phyloP scores from a whole-genome alignment of 2,797 vertebrate species.

The Pseudochirops cupreus region DNA sequence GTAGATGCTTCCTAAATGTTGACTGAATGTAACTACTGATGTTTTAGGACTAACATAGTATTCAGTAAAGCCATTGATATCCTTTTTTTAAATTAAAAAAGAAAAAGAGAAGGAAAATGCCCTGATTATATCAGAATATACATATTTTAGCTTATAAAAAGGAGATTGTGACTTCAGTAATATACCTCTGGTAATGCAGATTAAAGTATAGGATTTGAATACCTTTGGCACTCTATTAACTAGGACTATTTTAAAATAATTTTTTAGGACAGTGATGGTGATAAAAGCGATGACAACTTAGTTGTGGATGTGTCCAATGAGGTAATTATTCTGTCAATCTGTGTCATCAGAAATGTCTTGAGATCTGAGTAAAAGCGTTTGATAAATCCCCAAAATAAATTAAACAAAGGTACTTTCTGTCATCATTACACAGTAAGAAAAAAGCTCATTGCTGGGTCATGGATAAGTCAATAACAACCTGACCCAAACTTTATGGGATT shows the following conservation, averaged over 20 bases:
- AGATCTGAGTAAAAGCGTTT: neutral
- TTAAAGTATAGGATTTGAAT: neutral
- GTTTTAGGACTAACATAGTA: neutral
- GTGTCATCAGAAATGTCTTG: constrained; percentile 41
- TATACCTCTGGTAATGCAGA: neutral
- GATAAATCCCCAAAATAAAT: neutral
- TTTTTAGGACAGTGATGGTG: constrained; percentile 91
- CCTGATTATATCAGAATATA: neutral
- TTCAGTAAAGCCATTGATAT: neutral
- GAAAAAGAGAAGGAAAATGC: neutral
- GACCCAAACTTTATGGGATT: neutral
- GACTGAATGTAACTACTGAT: neutral
- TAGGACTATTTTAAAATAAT: constrained; percentile 71
- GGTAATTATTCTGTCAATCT: constrained; percentile 81
- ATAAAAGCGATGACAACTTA: constrained; percentile 92
- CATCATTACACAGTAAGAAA: neutral
- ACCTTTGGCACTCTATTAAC: constrained; percentile 63
- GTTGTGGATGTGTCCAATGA: constrained; percentile 93
- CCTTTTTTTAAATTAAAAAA: neutral
- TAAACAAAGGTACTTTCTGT: neutral
- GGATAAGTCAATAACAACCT: neutral
- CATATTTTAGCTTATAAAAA: neutral
- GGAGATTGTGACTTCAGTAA: neutral
- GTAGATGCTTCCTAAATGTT: neutral
- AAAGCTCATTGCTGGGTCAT: neutral